Percentiles rank a stretch among this genome's conserved stretches.
These are phyloP conservation scores for Tadarida brasiliensis DNA, from an alignment of 2,797 vertebrate species.

Conservation along the genomic window DNA sequence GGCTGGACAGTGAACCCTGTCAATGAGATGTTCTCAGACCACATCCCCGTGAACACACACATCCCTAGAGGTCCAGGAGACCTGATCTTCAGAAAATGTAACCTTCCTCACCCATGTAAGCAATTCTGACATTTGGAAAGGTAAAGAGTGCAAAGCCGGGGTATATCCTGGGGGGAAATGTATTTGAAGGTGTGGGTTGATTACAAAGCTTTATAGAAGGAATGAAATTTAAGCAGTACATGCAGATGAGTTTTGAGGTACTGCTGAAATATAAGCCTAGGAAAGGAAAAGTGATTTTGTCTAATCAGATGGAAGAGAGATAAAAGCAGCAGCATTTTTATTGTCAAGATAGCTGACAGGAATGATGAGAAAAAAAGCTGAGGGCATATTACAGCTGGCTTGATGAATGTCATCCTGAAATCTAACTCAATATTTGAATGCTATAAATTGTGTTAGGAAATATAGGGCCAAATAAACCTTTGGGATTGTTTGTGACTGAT, in stretches of 20 bases:
- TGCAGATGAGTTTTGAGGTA: conserved; percentile 2
- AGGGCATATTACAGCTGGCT: conserved; percentile 68
- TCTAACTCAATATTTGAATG: conserved; percentile 79
- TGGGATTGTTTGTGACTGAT: conserved; percentile 71
- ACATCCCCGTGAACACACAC: background rate
- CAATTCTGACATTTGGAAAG: conserved; percentile 13
- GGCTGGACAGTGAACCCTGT: background rate
- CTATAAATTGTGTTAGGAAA: conserved; percentile 80
- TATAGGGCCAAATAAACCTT: conserved; percentile 77
- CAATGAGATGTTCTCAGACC: background rate
- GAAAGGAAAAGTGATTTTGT: conserved; percentile 49
- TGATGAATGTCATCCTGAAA: conserved; percentile 73
- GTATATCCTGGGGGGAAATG: background rate
- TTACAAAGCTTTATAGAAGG: background rate
- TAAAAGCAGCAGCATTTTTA: conserved; percentile 69
- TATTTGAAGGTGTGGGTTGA: background rate
- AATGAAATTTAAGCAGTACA: background rate
- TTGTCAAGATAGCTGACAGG: conserved; percentile 69
- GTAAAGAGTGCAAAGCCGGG: background rate
- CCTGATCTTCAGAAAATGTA: background rate
- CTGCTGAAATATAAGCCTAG: conserved; percentile 15
- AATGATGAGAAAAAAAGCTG: conserved; percentile 68
- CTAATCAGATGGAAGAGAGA: conserved; percentile 30
- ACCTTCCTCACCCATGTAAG: background rate
- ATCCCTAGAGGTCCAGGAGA: background rate